Evolutionary conservation across 2,888 invertebrate genomes (phyloP), one percentile per base, ranked within the genome.

Genomic region (Pinctada fucata): DNA sequence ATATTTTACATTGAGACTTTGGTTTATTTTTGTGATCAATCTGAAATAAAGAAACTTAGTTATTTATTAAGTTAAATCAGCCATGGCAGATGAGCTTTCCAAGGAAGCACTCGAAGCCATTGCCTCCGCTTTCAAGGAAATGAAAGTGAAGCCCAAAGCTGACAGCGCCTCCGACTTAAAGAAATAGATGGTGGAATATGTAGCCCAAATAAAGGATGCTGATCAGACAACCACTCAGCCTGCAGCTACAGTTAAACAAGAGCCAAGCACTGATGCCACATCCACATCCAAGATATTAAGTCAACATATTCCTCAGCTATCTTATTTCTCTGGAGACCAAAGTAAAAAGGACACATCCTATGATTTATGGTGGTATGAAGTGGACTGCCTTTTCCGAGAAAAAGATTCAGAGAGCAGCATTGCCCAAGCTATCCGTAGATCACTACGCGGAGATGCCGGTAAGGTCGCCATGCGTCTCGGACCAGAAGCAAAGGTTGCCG

Each of bases 391-490:
- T 16, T 3, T 72, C 47, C 31, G n/a, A 16, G 72, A 72, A 51
- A n/a, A 70, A 3, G 45, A 70, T 31, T 6, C 8, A 2, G 50
- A 49, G 10, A 48, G 6, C 3, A 49, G 10, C 13, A 70, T 70
- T n/a, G 49, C 51, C 8, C 50, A 50, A 2, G 10, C 70, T 49
- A 49, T 70, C 13, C 10, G 70, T 2, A n/a, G 50, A 13, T 70
- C 70, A 58, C 58, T 72, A 3, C 51, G 48, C 8, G 72, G 58
- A 52, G 58, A 72, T 16, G 72, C 16, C 2, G 58, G 58, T 58
- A 72, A 31, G 6, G 72, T 72, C 16, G 63, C 63, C 16, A 72
- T 72, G 72, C 52, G 63, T 6, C 45, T 63, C 13, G 72, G 72
- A 4, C 3, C 72, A 4, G 8, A 72, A 16, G 72, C 47, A 6